Evolutionary conservation across 2,113 vertebrate genomes (phyloP).

Genomic region (Pogonocichla stellata): DNA sequence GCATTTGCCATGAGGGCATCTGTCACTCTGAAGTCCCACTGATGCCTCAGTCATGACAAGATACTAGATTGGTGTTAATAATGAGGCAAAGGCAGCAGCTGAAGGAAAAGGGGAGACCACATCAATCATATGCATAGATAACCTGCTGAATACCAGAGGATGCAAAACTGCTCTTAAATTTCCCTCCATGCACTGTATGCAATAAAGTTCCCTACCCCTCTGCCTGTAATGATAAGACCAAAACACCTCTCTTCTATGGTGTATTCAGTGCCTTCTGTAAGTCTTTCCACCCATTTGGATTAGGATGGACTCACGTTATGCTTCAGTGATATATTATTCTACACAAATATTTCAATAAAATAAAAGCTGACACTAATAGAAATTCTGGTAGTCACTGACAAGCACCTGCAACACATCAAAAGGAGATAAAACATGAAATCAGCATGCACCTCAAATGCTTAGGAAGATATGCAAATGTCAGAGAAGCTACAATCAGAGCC

Average conservation of each 20-base stretch:
- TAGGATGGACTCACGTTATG: background rate
- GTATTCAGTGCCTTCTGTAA: background rate
- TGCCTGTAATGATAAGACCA: background rate
- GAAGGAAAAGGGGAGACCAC: background rate
- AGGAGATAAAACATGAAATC: constrained; percentile 43
- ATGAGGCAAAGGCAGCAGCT: background rate
- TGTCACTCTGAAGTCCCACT: background rate
- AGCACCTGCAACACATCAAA: constrained; percentile 57
- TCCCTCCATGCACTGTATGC: background rate
- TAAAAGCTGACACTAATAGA: background rate
- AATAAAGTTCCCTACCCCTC: background rate
- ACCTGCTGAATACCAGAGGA: background rate
- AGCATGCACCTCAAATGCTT: constrained; percentile 39
- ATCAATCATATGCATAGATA: background rate
- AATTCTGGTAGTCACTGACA: constrained; percentile 19
- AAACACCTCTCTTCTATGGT: background rate
- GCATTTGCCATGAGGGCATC: background rate
- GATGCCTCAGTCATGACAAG: background rate
- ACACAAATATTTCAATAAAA: constrained; percentile 28
- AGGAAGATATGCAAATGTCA: constrained; percentile 62
- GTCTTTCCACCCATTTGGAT: background rate
- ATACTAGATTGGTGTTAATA: background rate
- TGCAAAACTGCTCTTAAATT: background rate
- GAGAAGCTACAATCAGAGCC: constrained; percentile 53
- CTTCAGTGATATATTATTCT: background rate